Percentiles rank a stretch among this genome's conserved stretches.
Conservation (phyloP, 2,888 invertebrate species). For the Strigamia maritima region DNA sequence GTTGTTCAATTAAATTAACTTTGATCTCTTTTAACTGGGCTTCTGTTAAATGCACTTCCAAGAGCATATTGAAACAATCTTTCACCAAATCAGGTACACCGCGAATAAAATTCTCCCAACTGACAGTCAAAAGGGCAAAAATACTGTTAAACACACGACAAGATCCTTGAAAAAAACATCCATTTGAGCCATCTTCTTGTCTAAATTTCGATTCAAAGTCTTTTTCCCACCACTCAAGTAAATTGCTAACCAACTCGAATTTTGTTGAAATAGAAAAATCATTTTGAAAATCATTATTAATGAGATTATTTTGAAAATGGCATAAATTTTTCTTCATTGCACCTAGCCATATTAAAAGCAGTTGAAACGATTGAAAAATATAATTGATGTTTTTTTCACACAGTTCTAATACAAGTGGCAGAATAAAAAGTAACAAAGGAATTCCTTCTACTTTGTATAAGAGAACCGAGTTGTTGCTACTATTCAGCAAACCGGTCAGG, state of each 20-base stretch:
- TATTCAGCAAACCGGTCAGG: constrained; percentile 21
- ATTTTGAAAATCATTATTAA: neutral
- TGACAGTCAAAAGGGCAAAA: neutral
- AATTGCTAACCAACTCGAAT: neutral
- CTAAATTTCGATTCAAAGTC: neutral
- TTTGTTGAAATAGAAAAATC: neutral
- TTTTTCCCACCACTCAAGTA: neutral
- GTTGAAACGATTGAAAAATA: constrained; percentile 15
- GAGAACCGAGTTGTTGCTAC: neutral
- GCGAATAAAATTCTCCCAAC: constrained; percentile 31
- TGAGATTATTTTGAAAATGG: neutral
- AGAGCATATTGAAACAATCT: neutral
- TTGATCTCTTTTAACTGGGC: neutral
- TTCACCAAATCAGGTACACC: constrained; percentile 31
- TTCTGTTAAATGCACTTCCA: constrained; percentile 8
- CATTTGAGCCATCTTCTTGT: neutral
- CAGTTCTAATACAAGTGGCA: neutral
- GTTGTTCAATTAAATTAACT: neutral
- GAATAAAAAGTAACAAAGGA: constrained; percentile 19
- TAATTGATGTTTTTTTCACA: neutral
- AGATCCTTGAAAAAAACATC: constrained; percentile 4
- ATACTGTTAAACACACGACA: constrained; percentile 2
- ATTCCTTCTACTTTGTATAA: constrained; percentile 9
- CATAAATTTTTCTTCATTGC: constrained; percentile 10
- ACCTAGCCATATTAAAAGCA: constrained; percentile 26